phyloP scores from a whole-genome alignment of 2,113 vertebrate species.

The Maccullochella peelii region DNA sequence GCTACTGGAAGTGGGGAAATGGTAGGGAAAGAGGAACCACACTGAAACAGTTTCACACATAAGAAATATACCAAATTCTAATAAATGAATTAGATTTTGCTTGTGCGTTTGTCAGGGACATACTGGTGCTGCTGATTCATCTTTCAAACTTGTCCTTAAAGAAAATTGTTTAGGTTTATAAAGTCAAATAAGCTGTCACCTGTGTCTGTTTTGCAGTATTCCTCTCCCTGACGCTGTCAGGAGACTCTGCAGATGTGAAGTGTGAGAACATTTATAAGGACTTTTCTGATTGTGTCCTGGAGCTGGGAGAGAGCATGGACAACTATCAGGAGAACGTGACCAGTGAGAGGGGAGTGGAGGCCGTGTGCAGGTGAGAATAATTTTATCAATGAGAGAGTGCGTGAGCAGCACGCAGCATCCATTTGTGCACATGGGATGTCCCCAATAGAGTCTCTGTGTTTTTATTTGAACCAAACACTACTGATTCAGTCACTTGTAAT shows the following conservation, averaged over 20 bases:
- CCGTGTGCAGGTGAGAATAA: conserved; percentile 78
- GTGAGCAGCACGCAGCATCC: not conserved
- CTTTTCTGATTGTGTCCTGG: conserved; percentile 84
- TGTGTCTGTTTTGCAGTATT: conserved; percentile 60
- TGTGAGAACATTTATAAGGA: conserved; percentile 81
- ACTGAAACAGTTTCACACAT: not conserved
- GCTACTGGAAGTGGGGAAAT: not conserved
- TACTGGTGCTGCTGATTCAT: not conserved
- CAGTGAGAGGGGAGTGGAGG: conserved; percentile 76
- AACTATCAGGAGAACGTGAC: conserved; percentile 77
- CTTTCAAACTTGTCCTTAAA: not conserved
- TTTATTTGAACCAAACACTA: not conserved
- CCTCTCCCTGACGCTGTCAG: conserved; percentile 68
- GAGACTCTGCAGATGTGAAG: conserved; percentile 61
- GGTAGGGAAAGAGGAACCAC: not conserved
- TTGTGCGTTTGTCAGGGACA: not conserved
- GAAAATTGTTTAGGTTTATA: not conserved
- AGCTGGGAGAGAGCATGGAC: conserved; percentile 84
- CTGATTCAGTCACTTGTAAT: not conserved
- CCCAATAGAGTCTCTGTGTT: not conserved
- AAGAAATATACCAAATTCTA: not conserved
- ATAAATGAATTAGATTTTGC: not conserved
- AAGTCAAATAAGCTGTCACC: not conserved
- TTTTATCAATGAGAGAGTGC: not conserved
- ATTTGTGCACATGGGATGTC: not conserved